Percentiles rank a stretch among this genome's conserved stretches.
These are phyloP conservation scores for Heliconius ethilla DNA, from an alignment of 2,888 invertebrate genomes.

Conservation along the genomic window DNA sequence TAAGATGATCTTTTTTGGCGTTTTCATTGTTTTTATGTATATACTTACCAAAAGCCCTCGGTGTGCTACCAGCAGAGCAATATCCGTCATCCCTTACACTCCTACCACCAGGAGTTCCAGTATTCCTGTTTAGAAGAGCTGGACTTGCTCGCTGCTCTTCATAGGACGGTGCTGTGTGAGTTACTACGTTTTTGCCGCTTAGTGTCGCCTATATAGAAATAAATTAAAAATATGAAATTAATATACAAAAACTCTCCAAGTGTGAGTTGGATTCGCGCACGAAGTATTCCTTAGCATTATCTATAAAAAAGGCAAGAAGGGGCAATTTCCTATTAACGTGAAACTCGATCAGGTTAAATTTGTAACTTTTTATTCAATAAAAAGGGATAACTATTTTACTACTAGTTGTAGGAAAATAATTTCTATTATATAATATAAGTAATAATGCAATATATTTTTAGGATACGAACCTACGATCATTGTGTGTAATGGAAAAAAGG, in stretches of 20 bases:
- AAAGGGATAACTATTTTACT: conserved; percentile 7
- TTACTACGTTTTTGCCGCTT: conserved; percentile 62
- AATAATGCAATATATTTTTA: no score
- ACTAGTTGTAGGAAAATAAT: neutral
- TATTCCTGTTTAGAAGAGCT: conserved; percentile 65
- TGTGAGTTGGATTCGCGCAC: no score
- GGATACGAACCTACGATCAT: no score
- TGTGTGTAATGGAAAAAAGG: no score
- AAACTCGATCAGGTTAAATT: neutral
- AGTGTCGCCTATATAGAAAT: conserved; percentile 61
- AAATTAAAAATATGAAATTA: neutral
- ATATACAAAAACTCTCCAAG: no score
- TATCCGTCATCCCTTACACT: conserved; percentile 84
- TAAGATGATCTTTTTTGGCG: no score
- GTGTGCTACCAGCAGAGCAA: conserved; percentile 85
- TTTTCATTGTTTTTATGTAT: no score
- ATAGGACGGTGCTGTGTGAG: conserved; percentile 74
- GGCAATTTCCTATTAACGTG: neutral
- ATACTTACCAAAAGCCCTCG: conserved; percentile 81
- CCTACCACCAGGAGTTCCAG: conserved; percentile 70
- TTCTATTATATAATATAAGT: neutral
- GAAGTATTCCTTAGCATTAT: no score
- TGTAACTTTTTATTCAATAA: neutral
- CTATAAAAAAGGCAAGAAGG: neutral
- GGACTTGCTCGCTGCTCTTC: conserved; percentile 77